phyloP scores from a whole-genome alignment of 2,888 invertebrate genomes.

The Troglohyphantes excavatus region DNA sequence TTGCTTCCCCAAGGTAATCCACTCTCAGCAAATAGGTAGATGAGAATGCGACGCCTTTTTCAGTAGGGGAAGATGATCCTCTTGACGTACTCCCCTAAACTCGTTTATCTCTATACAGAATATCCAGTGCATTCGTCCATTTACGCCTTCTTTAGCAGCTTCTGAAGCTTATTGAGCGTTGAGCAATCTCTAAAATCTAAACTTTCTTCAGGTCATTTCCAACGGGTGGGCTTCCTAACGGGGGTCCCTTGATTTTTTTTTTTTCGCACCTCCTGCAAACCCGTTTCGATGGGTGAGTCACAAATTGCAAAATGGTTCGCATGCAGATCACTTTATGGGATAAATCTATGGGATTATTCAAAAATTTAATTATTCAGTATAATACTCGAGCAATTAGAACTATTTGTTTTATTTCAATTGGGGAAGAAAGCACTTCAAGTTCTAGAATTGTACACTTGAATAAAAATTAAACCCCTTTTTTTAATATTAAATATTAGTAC shows the following conservation, averaged over 20 bases:
- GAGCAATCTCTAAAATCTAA: constrained; percentile 65
- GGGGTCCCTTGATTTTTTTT: neutral
- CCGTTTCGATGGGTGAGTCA: neutral
- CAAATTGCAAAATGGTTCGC: neutral
- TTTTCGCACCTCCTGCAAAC: neutral
- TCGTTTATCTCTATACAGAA: constrained; percentile 38
- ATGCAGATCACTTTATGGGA: too few relatives aligned
- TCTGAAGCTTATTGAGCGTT: constrained; percentile 49
- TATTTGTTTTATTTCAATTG: too few relatives aligned
- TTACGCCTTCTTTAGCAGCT: constrained; percentile 47
- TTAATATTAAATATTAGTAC: too few relatives aligned
- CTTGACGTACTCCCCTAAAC: constrained; percentile 24
- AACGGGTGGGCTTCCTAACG: constrained; percentile 16
- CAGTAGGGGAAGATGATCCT: constrained; percentile 9
- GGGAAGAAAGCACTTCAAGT: too few relatives aligned
- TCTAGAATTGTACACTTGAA: too few relatives aligned
- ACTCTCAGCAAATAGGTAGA: neutral
- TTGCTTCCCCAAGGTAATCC: neutral
- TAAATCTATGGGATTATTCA: too few relatives aligned
- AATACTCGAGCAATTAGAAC: too few relatives aligned
- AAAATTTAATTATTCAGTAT: too few relatives aligned
- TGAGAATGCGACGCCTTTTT: constrained; percentile 14
- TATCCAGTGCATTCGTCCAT: constrained; percentile 29
- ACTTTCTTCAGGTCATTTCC: constrained; percentile 56
- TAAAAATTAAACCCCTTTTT: too few relatives aligned